Evolutionary conservation across 1,140 invertebrate genomes (phyloP), one percentile per base, ranked within the genome.

Genomic region (Brachionus angularis): DNA sequence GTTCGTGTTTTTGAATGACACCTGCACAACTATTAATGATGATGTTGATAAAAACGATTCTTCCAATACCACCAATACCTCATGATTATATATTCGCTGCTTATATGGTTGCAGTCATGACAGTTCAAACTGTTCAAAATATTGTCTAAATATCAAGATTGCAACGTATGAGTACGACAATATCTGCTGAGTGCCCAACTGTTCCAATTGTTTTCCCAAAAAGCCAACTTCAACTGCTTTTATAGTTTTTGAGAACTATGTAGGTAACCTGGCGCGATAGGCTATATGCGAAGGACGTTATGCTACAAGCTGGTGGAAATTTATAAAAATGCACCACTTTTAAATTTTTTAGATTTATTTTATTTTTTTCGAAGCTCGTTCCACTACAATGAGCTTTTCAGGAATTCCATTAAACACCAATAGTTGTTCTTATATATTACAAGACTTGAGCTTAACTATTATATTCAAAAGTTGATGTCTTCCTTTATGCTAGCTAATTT

Each of bases 1-100:
- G 87, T 88, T 88, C 77, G 86, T 86, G 14, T 89, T 89, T 88
- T 75, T 82, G 87, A 67, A 89, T 87, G 88, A 89, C 88, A 3
- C 87, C 87, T 2, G 83, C 87, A 77, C 89, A 76, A 85, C 72
- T 58, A 75, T 78, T 44, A 31, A 72, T 25, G 14, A 46, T 52
- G 72, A 67, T 31, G 16, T 16, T 8, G 39, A 52, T 14, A 52
- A 70, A 67, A 33, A 23, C 21, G 62, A 47, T 27, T 25, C 55
- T 16, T 49, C 29, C 8, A 72, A 64, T n/a, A 10, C 27, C 67
- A 71, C 33, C 23, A 47, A 31, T 25, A 49, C 23, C 52, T 14
- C 27, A 44, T 18, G 34, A 39, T 21, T 80, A 78, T 52, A 80
- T 82, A 47, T 82, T 82, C 76, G 79, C 80, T 34, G 77, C 74